These are phyloP conservation scores for Steinernema carpocapsae DNA, from an alignment of 2,888 invertebrate species.

Conservation along the genomic window DNA sequence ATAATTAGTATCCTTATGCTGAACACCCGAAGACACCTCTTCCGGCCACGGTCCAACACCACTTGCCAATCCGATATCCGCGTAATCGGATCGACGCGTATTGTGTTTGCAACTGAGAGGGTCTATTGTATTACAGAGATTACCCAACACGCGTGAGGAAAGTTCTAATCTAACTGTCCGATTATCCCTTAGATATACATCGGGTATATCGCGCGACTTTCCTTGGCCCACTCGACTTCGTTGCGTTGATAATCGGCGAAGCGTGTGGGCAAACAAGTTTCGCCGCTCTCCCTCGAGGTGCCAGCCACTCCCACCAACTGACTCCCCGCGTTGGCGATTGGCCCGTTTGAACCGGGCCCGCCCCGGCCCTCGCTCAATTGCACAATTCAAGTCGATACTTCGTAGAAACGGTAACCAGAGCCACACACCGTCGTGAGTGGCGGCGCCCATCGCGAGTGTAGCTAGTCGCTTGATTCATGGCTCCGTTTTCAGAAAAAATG, in stretches of 20 bases:
- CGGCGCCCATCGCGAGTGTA: neutral
- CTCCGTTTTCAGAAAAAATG: neutral
- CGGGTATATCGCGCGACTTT: conserved; percentile 18
- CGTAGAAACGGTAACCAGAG: conserved; percentile 31
- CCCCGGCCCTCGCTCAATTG: conserved; percentile 9
- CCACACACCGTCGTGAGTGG: neutral
- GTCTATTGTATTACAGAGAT: conserved; percentile 35
- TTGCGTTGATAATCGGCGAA: conserved; percentile 31
- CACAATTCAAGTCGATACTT: conserved; percentile 34
- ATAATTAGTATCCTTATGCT: no score
- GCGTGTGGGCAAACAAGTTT: conserved; percentile 34
- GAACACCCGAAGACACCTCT: neutral
- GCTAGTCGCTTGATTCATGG: neutral
- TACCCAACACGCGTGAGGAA: conserved; percentile 30
- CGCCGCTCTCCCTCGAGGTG: conserved; percentile 30
- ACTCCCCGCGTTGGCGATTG: conserved; percentile 12
- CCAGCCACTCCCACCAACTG: conserved; percentile 18
- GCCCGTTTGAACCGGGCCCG: neutral
- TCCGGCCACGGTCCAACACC: no score
- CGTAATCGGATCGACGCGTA: conserved; percentile 29
- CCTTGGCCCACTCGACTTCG: conserved; percentile 23
- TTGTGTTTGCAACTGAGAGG: conserved; percentile 22
- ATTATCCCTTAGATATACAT: conserved; percentile 34
- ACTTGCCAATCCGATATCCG: conserved; percentile 5
- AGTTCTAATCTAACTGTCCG: conserved; percentile 34